Evolutionary conservation across 2,113 vertebrate species (phyloP).

Genomic region (Kobus ellipsiprymnus): DNA sequence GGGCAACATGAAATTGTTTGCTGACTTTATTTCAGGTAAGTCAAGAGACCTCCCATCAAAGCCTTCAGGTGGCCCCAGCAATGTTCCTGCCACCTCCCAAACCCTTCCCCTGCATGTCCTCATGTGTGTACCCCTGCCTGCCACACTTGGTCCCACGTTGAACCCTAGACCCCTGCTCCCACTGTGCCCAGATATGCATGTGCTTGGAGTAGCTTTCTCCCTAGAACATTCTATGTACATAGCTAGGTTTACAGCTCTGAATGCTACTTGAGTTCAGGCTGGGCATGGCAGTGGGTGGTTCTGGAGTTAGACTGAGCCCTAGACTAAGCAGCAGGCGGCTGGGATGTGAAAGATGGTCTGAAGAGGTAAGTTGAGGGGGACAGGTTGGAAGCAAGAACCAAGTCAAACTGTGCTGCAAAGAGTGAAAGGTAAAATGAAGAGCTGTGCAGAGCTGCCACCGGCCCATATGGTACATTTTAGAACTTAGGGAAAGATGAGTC

Average conservation of each 20-base stretch:
- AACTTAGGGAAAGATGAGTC: background rate
- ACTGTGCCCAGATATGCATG: fast-evolving
- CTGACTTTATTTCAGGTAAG: background rate
- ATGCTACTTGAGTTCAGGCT: background rate
- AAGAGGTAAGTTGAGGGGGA: background rate
- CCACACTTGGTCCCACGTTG: background rate
- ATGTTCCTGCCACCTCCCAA: background rate
- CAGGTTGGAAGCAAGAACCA: background rate
- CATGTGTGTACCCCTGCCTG: background rate
- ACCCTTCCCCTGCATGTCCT: background rate
- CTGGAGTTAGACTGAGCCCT: background rate
- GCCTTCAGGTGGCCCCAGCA: background rate
- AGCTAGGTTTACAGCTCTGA: slow-evolving; percentile 51
- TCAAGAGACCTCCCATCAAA: background rate
- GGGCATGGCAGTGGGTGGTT: background rate
- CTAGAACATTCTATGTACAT: slow-evolving; percentile 34
- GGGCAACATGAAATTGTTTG: background rate
- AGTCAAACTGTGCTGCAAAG: background rate
- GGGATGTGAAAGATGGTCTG: background rate
- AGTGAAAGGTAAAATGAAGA: background rate
- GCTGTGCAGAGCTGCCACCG: no score
- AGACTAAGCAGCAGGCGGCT: fast-evolving
- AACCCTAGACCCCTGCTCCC: background rate
- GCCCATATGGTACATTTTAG: background rate
- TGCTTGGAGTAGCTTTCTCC: background rate